Evolutionary conservation across 2,113 vertebrate species (phyloP), one percentile per base, ranked within the genome.

Genomic region (Corvus hawaiiensis): DNA sequence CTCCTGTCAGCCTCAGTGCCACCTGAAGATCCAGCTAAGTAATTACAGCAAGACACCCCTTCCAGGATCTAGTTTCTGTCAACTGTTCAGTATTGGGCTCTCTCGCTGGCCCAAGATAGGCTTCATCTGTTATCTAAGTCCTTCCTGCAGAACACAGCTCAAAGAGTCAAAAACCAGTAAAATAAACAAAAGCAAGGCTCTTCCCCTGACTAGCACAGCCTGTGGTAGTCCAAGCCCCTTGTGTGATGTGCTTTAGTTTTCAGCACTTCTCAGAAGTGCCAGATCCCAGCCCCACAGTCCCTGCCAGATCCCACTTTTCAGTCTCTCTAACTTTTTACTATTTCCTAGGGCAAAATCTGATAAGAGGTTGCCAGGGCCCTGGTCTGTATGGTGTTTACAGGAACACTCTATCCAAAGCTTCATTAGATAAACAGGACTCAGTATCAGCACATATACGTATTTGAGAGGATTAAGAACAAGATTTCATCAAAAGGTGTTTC

Each of bases 331-430:
- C 32, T 58, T 94, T 68, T 73, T 62, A 80, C 37, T 61, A 7
- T 83, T 92, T 71, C 64, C 80, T 61, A 44, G 44, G 56, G 94
- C 55, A 84, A 94, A 94, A 90, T 90, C 82, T 90, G 88, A 23
- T 77, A 71, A 90, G 39, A 84, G 17, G 46, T 27, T 92, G 23
- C 68, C 6, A 10, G 61, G 51, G 28, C 17, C 41, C 55, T 59
- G 23, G 17, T 77, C 88, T 83, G 18, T 51, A 12, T 62, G 54
- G n/a, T 66, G 37, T 63, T 95, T 93, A 89, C 49, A 54, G 82
- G 71, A 84, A 78, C 43, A 43, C 35, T 69, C 48, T 56, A 22
- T 71, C 68, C 79, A 77, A 89, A 90, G 61, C 30, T 86, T 92
- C 63, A 62, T 89, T 81, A 76, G 55, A 72, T 63, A 81, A 86